Evolutionary conservation across 2,888 invertebrate species (phyloP).

Genomic region (Trachelus iudaicus): DNA sequence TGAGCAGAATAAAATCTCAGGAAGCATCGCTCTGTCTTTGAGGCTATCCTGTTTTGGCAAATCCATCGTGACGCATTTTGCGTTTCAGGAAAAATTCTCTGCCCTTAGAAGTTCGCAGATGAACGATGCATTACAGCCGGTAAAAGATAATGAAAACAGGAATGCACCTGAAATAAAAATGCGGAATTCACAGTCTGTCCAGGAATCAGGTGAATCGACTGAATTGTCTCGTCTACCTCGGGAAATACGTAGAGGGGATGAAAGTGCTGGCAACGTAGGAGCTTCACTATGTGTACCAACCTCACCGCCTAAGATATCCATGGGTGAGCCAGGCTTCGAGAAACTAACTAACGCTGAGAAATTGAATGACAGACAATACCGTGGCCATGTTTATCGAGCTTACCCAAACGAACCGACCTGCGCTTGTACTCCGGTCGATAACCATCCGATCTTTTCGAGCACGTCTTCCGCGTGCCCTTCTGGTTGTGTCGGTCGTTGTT

Average conservation of each 20-base stretch:
- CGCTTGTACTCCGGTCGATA: constrained; percentile 27
- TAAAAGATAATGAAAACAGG: neutral
- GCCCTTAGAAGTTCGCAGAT: constrained; percentile 34
- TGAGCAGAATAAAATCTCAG: constrained; percentile 30
- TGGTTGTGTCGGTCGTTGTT: constrained; percentile 41
- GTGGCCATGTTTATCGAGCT: constrained; percentile 42
- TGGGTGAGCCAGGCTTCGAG: constrained; percentile 43
- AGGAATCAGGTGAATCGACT: constrained; percentile 5
- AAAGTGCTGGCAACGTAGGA: neutral
- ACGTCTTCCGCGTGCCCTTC: constrained; percentile 36
- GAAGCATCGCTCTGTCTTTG: constrained; percentile 39
- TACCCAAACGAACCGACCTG: constrained; percentile 52
- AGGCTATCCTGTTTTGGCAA: constrained; percentile 49
- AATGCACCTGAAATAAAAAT: neutral
- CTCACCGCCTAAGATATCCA: constrained; percentile 34
- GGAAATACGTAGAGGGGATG: neutral
- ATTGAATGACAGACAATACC: constrained; percentile 48
- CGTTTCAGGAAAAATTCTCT: constrained; percentile 31
- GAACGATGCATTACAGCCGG: constrained; percentile 8
- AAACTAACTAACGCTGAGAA: constrained; percentile 52
- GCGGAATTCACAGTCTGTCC: neutral
- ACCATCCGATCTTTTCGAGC: constrained; percentile 17
- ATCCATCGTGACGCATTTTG: constrained; percentile 44
- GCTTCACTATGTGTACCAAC: constrained; percentile 30
- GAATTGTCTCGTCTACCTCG: constrained; percentile 4